Percentiles rank a stretch among this genome's conserved stretches.
These are phyloP conservation scores for Mesocricetus auratus DNA, from an alignment of 2,113 vertebrate species.

Conservation along the genomic window DNA sequence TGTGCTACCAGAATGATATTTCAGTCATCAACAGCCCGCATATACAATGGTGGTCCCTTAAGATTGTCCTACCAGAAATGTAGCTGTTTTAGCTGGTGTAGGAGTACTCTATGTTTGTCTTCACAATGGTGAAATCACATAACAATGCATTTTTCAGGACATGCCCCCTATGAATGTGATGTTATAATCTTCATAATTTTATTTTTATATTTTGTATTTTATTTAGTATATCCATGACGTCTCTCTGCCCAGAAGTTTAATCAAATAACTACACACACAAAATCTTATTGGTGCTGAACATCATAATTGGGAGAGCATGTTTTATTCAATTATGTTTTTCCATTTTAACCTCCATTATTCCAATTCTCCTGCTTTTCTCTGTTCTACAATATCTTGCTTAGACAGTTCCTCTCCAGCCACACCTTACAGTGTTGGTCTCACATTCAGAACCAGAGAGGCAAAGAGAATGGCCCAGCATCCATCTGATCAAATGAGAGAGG, in stretches of 20 bases:
- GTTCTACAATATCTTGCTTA: not conserved
- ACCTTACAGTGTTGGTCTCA: not conserved
- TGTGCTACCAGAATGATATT: not conserved
- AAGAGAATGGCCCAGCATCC: not conserved
- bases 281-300: not conserved
- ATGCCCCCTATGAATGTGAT: not conserved
- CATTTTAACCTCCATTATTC: not conserved
- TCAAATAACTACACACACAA: not conserved
- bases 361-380: not conserved
- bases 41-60: not conserved
- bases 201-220: not conserved
- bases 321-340: not conserved
- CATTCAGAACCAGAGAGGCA: not conserved
- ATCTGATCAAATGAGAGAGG: not conserved
- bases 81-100: not conserved
- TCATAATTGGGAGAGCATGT: not conserved
- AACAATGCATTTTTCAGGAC: not conserved
- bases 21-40: not conserved
- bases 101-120: not conserved
- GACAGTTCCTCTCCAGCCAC: not conserved
- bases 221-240: not conserved
- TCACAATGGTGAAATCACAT: not conserved
- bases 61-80: too few relatives aligned
- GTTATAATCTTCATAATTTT: not conserved
- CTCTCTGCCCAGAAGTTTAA: not conserved